phyloP scores from a whole-genome alignment of 2,797 vertebrate species.

The Chiropotes sagulatus region DNA sequence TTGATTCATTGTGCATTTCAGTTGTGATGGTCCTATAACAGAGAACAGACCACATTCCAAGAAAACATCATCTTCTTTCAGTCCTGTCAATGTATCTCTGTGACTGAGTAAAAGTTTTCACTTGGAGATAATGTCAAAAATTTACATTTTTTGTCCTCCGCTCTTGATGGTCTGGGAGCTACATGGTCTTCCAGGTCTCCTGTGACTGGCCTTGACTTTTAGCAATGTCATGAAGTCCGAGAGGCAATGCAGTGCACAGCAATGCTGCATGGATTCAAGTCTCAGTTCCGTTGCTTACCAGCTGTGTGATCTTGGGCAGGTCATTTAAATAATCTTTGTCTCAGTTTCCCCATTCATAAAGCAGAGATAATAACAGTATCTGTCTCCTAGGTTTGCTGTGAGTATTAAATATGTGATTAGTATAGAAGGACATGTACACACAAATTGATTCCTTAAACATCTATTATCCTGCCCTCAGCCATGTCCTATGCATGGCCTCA shows the following conservation, averaged over 20 bases:
- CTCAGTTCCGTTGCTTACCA: not conserved
- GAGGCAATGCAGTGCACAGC: fast-evolving
- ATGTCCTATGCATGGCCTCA: not conserved
- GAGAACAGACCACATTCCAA: not conserved
- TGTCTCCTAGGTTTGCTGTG: not conserved
- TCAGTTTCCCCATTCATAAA: not conserved
- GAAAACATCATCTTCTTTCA: not conserved
- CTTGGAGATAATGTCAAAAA: not conserved
- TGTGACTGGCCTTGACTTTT: not conserved
- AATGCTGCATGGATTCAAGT: not conserved
- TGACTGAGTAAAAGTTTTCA: not conserved
- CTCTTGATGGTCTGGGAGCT: not conserved
- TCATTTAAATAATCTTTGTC: not conserved
- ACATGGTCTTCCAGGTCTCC: not conserved
- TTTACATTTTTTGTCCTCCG: not conserved
- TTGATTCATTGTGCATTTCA: not conserved
- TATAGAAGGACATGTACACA: not conserved
- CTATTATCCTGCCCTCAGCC: not conserved
- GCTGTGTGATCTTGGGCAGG: not conserved
- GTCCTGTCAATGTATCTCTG: not conserved
- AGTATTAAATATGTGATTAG: not conserved
- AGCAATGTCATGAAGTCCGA: not conserved
- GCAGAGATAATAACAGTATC: not conserved
- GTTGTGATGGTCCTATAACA: not conserved
- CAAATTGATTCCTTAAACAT: not conserved